Percentiles rank a stretch among this genome's conserved stretches.
phyloP scores from a whole-genome alignment of 2,888 invertebrate species.

The Seira musarum region DNA sequence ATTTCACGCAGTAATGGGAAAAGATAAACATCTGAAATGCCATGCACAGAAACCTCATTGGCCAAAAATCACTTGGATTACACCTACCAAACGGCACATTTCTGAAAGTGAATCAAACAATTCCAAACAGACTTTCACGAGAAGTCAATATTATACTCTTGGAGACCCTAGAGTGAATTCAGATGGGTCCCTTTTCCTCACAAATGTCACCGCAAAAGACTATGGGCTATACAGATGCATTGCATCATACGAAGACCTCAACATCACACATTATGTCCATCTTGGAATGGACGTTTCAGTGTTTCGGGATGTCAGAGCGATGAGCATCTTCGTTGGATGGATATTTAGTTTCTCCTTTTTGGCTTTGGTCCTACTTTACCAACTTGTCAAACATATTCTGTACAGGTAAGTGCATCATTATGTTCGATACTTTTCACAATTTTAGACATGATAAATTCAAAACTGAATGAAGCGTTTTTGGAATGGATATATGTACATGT shows the following conservation, averaged over 20 bases:
- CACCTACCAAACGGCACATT: conserved; percentile 71
- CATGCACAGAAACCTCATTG: conserved; percentile 83
- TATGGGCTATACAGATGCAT: conserved; percentile 90
- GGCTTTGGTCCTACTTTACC: conserved; percentile 84
- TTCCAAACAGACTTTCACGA: not conserved
- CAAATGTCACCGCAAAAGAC: conserved; percentile 78
- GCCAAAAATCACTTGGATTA: conserved; percentile 90
- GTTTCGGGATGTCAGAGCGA: conserved; percentile 86
- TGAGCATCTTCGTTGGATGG: conserved; percentile 87
- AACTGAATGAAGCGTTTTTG: no score
- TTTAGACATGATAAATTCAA: no score
- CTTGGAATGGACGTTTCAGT: conserved; percentile 89
- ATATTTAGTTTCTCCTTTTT: conserved; percentile 86
- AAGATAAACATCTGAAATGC: conserved; percentile 83
- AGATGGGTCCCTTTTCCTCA: conserved; percentile 86
- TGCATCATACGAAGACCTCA: conserved; percentile 85
- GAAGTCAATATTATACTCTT: not conserved
- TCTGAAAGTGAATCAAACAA: not conserved
- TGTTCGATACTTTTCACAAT: no score
- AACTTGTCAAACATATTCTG: conserved; percentile 81
- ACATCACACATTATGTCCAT: conserved; percentile 82
- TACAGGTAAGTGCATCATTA: conserved; percentile 72
- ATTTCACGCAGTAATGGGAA: conserved; percentile 76
- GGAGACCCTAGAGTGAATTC: conserved; percentile 79
- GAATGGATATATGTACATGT: no score